phyloP scores from a whole-genome alignment of 2,113 vertebrate species.

The Guaruba guarouba region DNA sequence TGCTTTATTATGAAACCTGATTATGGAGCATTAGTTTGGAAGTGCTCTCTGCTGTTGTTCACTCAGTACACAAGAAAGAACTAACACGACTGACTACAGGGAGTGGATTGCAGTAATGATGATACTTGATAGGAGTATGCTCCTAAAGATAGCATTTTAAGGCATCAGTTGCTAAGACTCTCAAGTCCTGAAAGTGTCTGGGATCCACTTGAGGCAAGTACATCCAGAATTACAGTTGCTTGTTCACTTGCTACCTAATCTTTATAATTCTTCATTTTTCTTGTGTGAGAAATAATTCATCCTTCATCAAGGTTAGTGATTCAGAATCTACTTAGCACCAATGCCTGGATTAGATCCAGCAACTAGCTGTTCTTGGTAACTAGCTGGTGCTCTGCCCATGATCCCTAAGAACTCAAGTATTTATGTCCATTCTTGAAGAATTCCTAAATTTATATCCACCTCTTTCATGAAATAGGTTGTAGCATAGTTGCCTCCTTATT shows the following conservation, averaged over 20 bases:
- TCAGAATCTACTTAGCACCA: background rate
- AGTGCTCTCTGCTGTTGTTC: background rate
- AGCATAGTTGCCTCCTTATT: background rate
- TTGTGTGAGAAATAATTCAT: background rate
- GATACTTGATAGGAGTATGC: background rate
- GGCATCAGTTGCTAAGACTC: background rate
- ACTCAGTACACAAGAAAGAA: background rate
- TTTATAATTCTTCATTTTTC: background rate
- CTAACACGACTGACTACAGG: background rate
- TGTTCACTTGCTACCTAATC: background rate
- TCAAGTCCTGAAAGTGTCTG: background rate
- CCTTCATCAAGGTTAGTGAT: background rate
- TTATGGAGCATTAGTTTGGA: background rate
- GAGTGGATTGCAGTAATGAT: background rate
- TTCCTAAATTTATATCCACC: background rate
- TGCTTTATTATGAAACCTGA: background rate
- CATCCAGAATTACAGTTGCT: background rate
- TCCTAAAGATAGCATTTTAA: conserved; percentile 29
- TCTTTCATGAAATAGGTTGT: background rate
- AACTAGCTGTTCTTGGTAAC: background rate
- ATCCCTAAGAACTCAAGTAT: background rate
- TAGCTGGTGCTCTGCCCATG: background rate
- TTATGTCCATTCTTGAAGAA: background rate
- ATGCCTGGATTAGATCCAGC: background rate
- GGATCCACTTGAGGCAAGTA: background rate